Base-by-base conservation (phyloP, 2,113 vertebrate genomes). In the Okapia johnstoni region DNA sequence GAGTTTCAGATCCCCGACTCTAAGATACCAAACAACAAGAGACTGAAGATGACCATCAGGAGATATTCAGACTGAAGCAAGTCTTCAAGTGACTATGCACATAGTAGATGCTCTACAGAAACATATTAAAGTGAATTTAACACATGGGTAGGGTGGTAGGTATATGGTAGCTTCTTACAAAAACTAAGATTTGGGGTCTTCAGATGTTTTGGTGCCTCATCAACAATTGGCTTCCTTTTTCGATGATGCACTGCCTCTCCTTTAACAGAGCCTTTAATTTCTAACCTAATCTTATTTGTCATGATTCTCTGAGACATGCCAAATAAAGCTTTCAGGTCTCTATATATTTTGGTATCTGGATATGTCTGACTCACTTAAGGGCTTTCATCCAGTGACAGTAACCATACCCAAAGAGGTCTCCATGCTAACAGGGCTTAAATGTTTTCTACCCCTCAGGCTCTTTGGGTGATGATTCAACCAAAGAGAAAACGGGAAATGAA, bases 321-420 rank as follows among this genome's bases (percentile, higher is more conserved):
- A 98, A 97, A 98, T 79, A 86, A 93, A 93, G 94, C 93, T 94
- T 97, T 95, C 58, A 94, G n/a, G 40, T 96, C 95, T 98, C 94
- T 94, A 43, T 97, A 88, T 97, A 98, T 98, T 96, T 98, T 98
- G 15, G 63, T 95, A 93, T 98, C 97, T 97, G 86, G 96, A 97
- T 95, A 97, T 94, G 98, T 98, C 98, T 95, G 89, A 90, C 77
- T 96, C 96, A 98, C 95, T 98, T 95, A 97, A 96, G 84, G 66
- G 95, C 92, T 97, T 97, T 89, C 96, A 87, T 95, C 90, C 92
- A 96, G 96, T 96, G 95, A 98, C 93, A 96, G 73, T 97, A 96
- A 98, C 98, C 30, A 40, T 95, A 92, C 95, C 94, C 79, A 30
- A 93, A 92, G 98, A 97, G 97, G 97, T 95, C 98, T 98, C 88